Base-by-base conservation (phyloP, 2,797 vertebrate species). In the Schizothorax lantsangensis region DNA sequence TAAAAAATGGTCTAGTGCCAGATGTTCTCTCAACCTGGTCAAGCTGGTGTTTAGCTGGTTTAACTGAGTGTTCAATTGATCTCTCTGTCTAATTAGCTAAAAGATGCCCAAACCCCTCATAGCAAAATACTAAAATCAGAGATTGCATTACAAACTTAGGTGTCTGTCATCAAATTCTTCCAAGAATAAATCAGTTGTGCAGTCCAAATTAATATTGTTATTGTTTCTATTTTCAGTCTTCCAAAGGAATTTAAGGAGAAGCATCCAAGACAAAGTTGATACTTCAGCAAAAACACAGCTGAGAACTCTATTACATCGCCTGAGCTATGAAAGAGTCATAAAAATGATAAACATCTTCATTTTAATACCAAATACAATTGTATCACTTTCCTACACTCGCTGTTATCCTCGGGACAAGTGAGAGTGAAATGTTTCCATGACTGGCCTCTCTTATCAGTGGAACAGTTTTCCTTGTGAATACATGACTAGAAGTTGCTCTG, bases 351-450 rank as follows among this genome's bases (percentile, higher is more conserved):
- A 81, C 26, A 68, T 68, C 62, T 68, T 72, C 0, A 19, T 33
- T 73, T 72, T 73, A 59, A 40, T 33, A 59, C n/a, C n/a, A 45
- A 45, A 62, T 73, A 75, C 54, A 45, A n/a, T 36, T 84, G 71
- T 36, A 59, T 83, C n/a, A 15, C 52, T 83, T 73, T 83, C 62
- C 43, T 15, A 36, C 79, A 47, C 43, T 64, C 2, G 4, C 40
- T 64, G 54, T 84, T 84, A 62, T 57, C 30, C 40, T 49, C 26
- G 9, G 43, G 57, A 19, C 54, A 84, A 49, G 30, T 64, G 11
- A 64, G 23, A 26, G 21, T 49, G 26, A 84, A 33, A 64, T 43
- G 33, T 26, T 82, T 71, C 23, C 68, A 57, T 57, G 68, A 72
- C 33, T 82, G 33, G 47, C 21, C 47, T 52, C 66, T 38, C 64